Base-by-base conservation (phyloP, 2,888 invertebrate genomes). In the Athalia cordata region DNA sequence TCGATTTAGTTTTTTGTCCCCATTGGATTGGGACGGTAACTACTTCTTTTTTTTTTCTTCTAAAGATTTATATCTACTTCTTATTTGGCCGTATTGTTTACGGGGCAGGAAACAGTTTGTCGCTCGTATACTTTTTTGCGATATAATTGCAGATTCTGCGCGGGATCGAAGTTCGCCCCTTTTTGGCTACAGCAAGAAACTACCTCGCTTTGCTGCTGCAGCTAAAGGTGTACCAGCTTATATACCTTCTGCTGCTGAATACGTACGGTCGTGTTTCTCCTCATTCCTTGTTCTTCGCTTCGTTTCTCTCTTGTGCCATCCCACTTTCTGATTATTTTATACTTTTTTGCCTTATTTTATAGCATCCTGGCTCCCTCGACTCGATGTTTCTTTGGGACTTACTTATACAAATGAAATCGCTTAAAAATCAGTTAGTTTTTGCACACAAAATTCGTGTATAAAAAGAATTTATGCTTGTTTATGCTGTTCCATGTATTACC, bases 81-180 rank as follows among this genome's bases (percentile, higher is more conserved):
- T 85, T 86, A 84, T 84, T 83, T 83, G 83, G 81, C 83, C 81
- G 80, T 81, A 84, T 84, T 86, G 83, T 86, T 85, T 84, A 82
- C 82, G 82, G 81, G 80, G 81, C 83, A 84, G 82, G 83, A 85
- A 85, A 81, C 84, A 83, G 83, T 84, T 86, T 85, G 85, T 82
- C 81, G 80, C 62, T 68, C 68, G 76, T 13, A 59, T 65, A 70
- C 47, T 67, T 86, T 86, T 86, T 86, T 84, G 85, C 83, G 83
- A 85, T 85, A 85, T 86, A 86, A 86, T 86, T 86, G 86, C 83
- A 83, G 82, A 86, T 86, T 86, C 86, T 81, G 81, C 80, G 82
- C 84, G 81, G 81, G 83, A 83, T 84, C 84, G 85, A 57, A 72
- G 59, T 59, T 72, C 72, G 85, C 84, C 85, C 83, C 82, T 86